phyloP scores from a whole-genome alignment of 2,797 vertebrate genomes.

The Mycteria americana region DNA sequence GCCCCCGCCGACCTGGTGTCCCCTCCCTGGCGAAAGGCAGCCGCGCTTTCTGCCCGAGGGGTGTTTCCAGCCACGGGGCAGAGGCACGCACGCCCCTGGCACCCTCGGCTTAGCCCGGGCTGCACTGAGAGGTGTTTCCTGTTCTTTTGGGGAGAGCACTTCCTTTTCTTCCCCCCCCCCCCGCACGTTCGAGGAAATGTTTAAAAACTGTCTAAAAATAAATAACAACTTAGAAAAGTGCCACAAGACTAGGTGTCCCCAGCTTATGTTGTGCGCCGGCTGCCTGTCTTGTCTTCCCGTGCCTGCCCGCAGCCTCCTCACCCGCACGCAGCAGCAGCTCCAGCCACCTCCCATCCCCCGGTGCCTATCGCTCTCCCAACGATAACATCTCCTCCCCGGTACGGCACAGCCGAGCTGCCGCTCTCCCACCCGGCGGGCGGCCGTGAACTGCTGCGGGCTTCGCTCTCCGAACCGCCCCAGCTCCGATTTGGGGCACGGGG shows the following conservation, averaged over 20 bases:
- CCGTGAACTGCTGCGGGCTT: not conserved
- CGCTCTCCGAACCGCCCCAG: not conserved
- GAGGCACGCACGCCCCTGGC: not conserved
- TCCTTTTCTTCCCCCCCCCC: not conserved
- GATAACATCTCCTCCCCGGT: accelerated
- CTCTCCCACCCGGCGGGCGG: not conserved
- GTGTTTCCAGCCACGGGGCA: not conserved
- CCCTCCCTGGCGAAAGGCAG: not conserved
- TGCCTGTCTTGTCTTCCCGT: not conserved
- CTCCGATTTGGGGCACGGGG: not conserved
- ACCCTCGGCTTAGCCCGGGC: not conserved
- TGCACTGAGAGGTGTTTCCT: not conserved
- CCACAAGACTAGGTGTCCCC: not conserved
- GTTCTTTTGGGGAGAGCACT: not conserved
- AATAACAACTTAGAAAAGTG: not conserved
- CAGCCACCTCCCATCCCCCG: not conserved
- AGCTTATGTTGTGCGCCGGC: accelerated
- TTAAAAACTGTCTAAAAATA: not conserved
- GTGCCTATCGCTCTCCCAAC: accelerated
- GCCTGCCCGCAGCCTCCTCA: not conserved
- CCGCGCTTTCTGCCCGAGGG: not conserved
- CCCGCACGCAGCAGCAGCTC: not conserved
- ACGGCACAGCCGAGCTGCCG: not conserved
- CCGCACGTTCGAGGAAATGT: not conserved
- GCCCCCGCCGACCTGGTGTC: not conserved